Evolutionary conservation across 2,797 vertebrate species (phyloP).

Genomic region (Pseudochirops corinnae): DNA sequence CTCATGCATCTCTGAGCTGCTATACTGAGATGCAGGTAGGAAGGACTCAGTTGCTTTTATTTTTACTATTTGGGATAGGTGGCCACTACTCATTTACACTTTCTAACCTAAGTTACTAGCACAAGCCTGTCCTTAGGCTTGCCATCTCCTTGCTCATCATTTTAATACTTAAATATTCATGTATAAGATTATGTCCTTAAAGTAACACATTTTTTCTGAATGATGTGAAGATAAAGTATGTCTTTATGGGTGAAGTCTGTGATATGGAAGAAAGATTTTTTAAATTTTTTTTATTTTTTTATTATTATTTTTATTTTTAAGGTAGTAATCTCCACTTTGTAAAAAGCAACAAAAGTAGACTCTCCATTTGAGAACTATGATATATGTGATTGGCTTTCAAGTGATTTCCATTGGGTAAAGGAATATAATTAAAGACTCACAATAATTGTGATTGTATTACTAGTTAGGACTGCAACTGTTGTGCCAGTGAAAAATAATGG

Average conservation of each 20-base stretch:
- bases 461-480: neutral
- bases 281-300: neutral
- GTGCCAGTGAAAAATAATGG: neutral
- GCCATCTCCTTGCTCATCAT: neutral
- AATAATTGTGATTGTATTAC: neutral
- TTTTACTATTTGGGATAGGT: neutral
- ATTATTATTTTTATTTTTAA: neutral
- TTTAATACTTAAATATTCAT: neutral
- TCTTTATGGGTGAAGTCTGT: neutral
- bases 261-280: neutral
- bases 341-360: neutral
- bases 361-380: too few species aligned
- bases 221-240: neutral
- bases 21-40: neutral
- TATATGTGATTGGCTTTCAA: too few species aligned
- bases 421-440: too few species aligned
- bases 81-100: neutral
- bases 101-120: neutral
- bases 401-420: too few species aligned
- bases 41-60: neutral
- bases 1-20: neutral
- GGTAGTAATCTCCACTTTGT: neutral
- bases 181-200: neutral
- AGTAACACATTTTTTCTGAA: neutral
- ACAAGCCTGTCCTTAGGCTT: neutral